phyloP scores from a whole-genome alignment of 64 coral and sea anemone genomes.

The Stichodactyla helianthus region DNA sequence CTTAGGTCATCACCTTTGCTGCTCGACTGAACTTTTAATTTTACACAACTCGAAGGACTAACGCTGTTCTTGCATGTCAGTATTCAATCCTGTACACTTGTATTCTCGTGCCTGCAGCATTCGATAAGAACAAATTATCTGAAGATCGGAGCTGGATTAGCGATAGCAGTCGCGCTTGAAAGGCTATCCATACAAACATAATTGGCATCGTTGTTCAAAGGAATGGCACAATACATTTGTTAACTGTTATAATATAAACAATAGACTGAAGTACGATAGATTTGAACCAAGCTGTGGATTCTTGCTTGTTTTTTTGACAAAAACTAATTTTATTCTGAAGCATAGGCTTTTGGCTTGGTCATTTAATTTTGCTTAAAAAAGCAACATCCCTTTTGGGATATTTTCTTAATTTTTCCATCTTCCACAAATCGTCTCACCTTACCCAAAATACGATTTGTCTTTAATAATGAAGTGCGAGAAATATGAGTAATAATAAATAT shows the following conservation, averaged over 20 bases:
- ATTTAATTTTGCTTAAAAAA: too few relatives aligned
- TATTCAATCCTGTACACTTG: background rate
- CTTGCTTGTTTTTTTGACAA: background rate
- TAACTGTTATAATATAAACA: conserved; percentile 9
- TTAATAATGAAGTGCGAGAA: too few relatives aligned
- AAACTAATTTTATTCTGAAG: too few relatives aligned
- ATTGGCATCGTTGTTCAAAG: background rate
- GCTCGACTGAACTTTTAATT: background rate
- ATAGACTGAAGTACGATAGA: background rate
- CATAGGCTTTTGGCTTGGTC: too few relatives aligned
- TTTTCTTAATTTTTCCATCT: too few relatives aligned
- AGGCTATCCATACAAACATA: background rate
- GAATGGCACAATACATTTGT: background rate
- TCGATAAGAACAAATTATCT: background rate
- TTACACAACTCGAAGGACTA: background rate
- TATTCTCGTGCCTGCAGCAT: background rate
- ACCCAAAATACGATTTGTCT: too few relatives aligned
- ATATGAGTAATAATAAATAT: too few relatives aligned
- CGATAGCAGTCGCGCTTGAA: background rate
- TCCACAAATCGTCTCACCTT: too few relatives aligned
- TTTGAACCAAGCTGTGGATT: background rate
- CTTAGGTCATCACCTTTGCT: background rate
- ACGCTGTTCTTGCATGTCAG: background rate
- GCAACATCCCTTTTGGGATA: too few relatives aligned
- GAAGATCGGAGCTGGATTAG: background rate